Base-by-base conservation (phyloP, 1,140 invertebrate species). In the Doryteuthis pealeii region DNA sequence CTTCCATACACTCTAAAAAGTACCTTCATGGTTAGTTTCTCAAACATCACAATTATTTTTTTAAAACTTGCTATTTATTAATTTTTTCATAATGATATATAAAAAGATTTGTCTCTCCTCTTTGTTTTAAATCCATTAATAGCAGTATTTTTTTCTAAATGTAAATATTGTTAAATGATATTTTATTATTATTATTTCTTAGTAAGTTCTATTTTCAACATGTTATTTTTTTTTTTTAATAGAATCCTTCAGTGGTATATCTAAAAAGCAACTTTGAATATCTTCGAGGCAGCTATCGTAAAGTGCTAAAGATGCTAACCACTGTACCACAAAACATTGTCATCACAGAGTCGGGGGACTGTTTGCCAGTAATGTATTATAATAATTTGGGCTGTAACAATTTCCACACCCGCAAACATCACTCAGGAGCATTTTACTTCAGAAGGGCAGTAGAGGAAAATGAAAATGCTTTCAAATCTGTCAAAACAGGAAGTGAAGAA, bases 361-460 rank as follows among this genome's bases (percentile, higher is more conserved):
- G 82, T 77, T 71, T 86, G 43, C 79, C 90, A 66, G 91, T 94
- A 65, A 91, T 94, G 80, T 93, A 94, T 79, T 94, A 94, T 83
- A 98, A 97, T 84, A 97, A 98, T 84, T 91, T 96, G 80, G 96
- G 93, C 45, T 93, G 95, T 75, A 91, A 96, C 76, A 93, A 97
- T 89, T 91, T 95, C 82, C 92, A 94, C 32, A 91, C 96, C 81
- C 92, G 93, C 8, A 96, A 96, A 88, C 94, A 94, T 76, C 93
- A 94, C 84, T 90, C 97, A 45, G 94, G 94, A 0, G 91, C 91
- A 54, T 93, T 93, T 82, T 95, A 96, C 88, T 92, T 96, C 80
- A 92, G 94, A 82, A 92, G 93, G 88, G 94, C 96, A 62, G 85
- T 96, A 10, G 91, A 92, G 77, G 93, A 95, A 86, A 95, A 96